Conservation (phyloP, 2,888 invertebrate species). For the Eristalis pertinax region DNA sequence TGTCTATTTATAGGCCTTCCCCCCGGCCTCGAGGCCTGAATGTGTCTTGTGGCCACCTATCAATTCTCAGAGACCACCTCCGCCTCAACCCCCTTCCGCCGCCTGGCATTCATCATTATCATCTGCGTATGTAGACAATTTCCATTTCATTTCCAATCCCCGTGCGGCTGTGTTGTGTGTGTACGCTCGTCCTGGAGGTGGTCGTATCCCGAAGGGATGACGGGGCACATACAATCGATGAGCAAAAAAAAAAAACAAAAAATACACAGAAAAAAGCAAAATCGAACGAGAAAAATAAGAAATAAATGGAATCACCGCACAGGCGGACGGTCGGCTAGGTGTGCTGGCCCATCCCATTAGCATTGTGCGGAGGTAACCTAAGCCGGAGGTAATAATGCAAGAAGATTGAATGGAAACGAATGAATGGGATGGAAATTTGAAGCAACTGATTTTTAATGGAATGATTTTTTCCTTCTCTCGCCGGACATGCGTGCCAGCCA, state of each 20-base stretch:
- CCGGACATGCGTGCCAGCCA: background rate
- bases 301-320: conserved; percentile 32
- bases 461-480: background rate
- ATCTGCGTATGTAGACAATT: conserved; percentile 49
- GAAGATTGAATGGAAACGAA: conserved; percentile 44
- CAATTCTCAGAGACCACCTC: conserved; percentile 5
- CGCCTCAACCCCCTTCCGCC: background rate
- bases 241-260: conserved; percentile 5
- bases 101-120: conserved; percentile 46
- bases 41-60: conserved; percentile 33
- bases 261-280: background rate
- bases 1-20: background rate
- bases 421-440: conserved; percentile 51
- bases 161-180: background rate
- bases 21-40: background rate
- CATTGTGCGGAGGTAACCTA: conserved; percentile 21
- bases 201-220: conserved; percentile 16
- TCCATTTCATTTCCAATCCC: conserved; percentile 14
- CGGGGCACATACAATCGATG: conserved; percentile 16
- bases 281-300: conserved; percentile 15
- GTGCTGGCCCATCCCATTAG: background rate
- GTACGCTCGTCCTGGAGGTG: background rate
- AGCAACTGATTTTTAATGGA: conserved; percentile 51
- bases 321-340: conserved; percentile 10
- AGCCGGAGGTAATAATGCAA: conserved; percentile 51